Evolutionary conservation across 1,140 invertebrate species (phyloP), one percentile per base, ranked within the genome.

Genomic region (Tachypleus tridentatus): DNA sequence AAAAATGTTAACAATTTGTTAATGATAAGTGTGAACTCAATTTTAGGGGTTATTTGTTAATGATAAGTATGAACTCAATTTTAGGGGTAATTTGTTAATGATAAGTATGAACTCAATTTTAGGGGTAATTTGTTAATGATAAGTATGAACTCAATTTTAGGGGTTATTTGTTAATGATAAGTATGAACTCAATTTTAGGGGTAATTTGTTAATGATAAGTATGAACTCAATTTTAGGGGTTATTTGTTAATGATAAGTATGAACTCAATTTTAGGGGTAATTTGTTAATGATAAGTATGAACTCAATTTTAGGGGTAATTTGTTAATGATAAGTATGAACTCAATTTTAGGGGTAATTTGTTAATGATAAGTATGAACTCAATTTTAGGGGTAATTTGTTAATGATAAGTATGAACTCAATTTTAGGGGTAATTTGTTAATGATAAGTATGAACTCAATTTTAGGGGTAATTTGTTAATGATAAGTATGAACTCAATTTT

Each of bases 81-180:
- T 58, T 73, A 77, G 74, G 95, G 93, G 49, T 82, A n/a, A n/a
- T n/a, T n/a, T n/a, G n/a, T n/a, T n/a, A n/a, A n/a, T 29, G 29
- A 29, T 96, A 29, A 29, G 29, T 29, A 54, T n/a, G n/a, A 8
- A 29, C 71, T 50, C 63, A 69, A 58, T 69, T 68, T 58, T 73
- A 77, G 74, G 95, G 93, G 49, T 82, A n/a, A n/a, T n/a, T n/a
- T n/a, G n/a, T n/a, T n/a, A n/a, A n/a, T 29, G 29, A 29, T 96
- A 29, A 29, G 29, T 29, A 54, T n/a, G n/a, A 8, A 29, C 71
- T 50, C 63, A 69, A 58, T 69, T 68, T 58, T 73, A 77, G 74
- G 95, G 93, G 49, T 82, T 98, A 57, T 77, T 98, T n/a, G n/a
- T n/a, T n/a, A n/a, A n/a, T 29, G 29, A 29, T 96, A 29, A 29